Base-by-base conservation (phyloP, 2,113 vertebrate genomes). In the Cichladusa arquata region DNA sequence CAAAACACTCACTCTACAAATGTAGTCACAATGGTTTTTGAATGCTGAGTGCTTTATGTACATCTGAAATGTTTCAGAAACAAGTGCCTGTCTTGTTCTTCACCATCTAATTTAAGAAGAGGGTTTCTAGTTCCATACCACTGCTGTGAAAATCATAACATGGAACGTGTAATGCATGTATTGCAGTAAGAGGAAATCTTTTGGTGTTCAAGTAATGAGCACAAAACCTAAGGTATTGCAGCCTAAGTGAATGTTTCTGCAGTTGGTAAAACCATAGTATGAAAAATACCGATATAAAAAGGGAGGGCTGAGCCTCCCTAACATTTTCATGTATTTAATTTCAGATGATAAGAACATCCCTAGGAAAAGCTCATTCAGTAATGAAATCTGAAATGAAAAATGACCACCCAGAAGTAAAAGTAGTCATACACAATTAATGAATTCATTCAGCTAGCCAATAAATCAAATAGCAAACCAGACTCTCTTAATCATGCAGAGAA, bases 361-460 rank as follows among this genome's bases (percentile, higher is more conserved):
- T 64, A 83, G 56, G 72, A 93, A 96, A 97, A 94, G 51, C 82
- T 95, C 82, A 88, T 83, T 74, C 76, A 78, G 88, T 67, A 96
- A 93, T 88, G 86, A 94, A 94, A 94, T 81, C 64, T 71, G 51
- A 81, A 90, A 77, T 94, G 69, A 96, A 94, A 96, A 96, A 97
- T 88, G 88, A 78, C 67, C 80, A 95, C 90, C 78, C 36, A 96
- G 88, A 94, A 94, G 90, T 87, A 91, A 93, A 94, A 97, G 94
- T 90, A 78, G 80, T 94, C 90, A 93, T 94, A 93, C 86, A 96
- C 82, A 97, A 95, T 96, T 96, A 96, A 95, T 96, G 64, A 95
- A 93, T 90, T 92, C 51, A 86, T 86, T 94, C 92, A 95, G 80
- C 60, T 60, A 94, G 42, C 42, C 79, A 96, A 94, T 96, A 96